Base-by-base conservation (phyloP, 2,797 vertebrate genomes). In the Limosa lapponica region DNA sequence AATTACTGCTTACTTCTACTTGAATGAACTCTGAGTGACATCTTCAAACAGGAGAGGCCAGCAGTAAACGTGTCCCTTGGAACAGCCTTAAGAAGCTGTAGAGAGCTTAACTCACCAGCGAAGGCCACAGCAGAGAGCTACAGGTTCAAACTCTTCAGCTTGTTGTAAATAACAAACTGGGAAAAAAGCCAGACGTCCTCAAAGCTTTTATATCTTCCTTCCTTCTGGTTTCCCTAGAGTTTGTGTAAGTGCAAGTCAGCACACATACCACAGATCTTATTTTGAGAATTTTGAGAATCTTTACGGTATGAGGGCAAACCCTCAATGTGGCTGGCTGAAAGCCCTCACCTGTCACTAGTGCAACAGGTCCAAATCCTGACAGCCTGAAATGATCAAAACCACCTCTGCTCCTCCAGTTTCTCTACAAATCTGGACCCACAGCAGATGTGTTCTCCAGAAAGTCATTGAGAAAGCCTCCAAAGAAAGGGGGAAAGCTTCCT, bases 151-250 rank as follows among this genome's bases (percentile, higher is more conserved):
- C 69, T 88, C 87, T 91, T 91, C 79, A 71, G 17, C 51, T 72
- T 78, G 87, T 61, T 87, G 87, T 89, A 95, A 97, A 93, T 94
- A 93, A 75, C 75, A 86, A 91, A 61, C 79, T 78, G 82, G 94
- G 94, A 96, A 36, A 72, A 78, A 61, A 94, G 91, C 95, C 96
- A 96, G 75, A 82, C 89, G 61, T 46, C 69, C 74, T 34, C 30
- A 83, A 72, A 90, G 65, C 72, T 83, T 95, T 95, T 67, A 19
- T 69, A 59, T 88, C 91, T 95, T 90, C 71, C 82, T 92, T 93
- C 91, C 57, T 93, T 91, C 84, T 86, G 41, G 27, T 82, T 93
- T 87, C 87, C 65, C 72, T 74, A 23, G 75, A 93, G 84, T 55
- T 72, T 78, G 19, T 69, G 1, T 57, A 81, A 93, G 37, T 93